Percentiles rank a stretch among this genome's conserved stretches.
These are phyloP conservation scores for Lophura nycthemera DNA, from an alignment of 2,113 vertebrate genomes.

Conservation along the genomic window DNA sequence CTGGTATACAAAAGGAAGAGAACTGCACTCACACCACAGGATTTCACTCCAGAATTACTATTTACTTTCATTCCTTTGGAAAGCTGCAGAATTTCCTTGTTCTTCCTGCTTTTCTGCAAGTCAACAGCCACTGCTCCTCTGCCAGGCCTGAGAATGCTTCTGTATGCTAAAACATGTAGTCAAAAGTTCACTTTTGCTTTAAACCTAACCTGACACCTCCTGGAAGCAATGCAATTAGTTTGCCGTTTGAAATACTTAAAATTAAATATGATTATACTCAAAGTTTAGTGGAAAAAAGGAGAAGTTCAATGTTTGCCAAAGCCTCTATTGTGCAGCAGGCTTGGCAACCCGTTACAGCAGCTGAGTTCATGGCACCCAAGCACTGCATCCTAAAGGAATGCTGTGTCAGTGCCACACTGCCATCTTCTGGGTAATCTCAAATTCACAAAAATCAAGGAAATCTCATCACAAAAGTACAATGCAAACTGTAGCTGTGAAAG, in stretches of 20 bases:
- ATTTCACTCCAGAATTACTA: not conserved
- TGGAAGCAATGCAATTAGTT: not conserved
- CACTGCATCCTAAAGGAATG: accelerated
- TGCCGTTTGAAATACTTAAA: not conserved
- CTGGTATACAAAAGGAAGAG: not conserved
- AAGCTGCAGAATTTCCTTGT: not conserved
- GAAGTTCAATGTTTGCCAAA: not conserved
- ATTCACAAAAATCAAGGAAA: not conserved
- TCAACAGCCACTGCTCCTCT: not conserved
- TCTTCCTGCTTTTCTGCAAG: not conserved
- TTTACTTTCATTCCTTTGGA: not conserved
- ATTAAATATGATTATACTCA: not conserved
- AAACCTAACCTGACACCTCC: not conserved
- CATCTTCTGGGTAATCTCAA: constrained; percentile 11
- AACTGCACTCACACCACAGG: not conserved
- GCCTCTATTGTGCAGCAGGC: not conserved
- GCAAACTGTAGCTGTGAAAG: not conserved
- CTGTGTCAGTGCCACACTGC: not conserved
- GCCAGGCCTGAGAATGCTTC: not conserved
- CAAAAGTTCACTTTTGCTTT: not conserved
- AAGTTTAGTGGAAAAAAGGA: not conserved
- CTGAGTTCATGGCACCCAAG: no score
- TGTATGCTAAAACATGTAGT: not conserved
- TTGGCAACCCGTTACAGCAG: accelerated
- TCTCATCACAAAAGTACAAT: no score